Percentiles rank a stretch among this genome's conserved stretches.
phyloP scores from a whole-genome alignment of 2,113 vertebrate genomes.

The Microcebus griseorufus region DNA sequence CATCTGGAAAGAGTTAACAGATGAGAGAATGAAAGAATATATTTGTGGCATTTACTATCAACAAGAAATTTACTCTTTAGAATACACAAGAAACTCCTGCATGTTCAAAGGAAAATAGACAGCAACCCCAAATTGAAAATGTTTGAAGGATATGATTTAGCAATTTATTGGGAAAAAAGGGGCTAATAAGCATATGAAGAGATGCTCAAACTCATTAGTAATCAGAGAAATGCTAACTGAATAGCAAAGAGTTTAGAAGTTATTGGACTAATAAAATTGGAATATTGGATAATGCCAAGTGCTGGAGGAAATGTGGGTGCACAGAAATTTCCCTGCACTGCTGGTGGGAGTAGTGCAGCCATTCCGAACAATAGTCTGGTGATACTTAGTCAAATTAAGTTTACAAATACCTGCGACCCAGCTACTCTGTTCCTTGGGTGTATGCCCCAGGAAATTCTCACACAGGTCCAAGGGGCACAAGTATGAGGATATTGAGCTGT shows the following conservation, averaged over 20 bases:
- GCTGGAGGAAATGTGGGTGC: not conserved
- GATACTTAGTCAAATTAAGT: not conserved
- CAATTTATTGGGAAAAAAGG: slow-evolving; percentile 23
- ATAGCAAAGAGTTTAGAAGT: not conserved
- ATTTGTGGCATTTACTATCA: slow-evolving; percentile 28
- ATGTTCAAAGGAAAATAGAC: slow-evolving; percentile 16
- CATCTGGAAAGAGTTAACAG: not conserved
- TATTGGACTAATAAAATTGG: slow-evolving; percentile 3
- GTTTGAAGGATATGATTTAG: slow-evolving; percentile 1
- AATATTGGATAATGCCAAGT: slow-evolving; percentile 32
- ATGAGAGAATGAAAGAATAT: not conserved
- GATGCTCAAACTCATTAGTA: slow-evolving; percentile 15
- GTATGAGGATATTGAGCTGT: not conserved
- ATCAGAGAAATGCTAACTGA: slow-evolving; percentile 45
- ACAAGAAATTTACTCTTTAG: slow-evolving; percentile 33
- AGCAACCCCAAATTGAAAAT: slow-evolving; percentile 28
- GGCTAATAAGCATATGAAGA: slow-evolving; percentile 35
- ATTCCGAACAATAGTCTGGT: not conserved
- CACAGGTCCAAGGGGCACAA: not conserved
- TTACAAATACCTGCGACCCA: not conserved
- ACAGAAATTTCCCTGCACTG: not conserved
- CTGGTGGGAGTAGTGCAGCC: not conserved
- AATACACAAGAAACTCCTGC: not conserved
- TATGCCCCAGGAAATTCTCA: not conserved
- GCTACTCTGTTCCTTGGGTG: not conserved